Base-by-base conservation (phyloP, 1,140 invertebrate genomes). In the Micrasema minimum region DNA sequence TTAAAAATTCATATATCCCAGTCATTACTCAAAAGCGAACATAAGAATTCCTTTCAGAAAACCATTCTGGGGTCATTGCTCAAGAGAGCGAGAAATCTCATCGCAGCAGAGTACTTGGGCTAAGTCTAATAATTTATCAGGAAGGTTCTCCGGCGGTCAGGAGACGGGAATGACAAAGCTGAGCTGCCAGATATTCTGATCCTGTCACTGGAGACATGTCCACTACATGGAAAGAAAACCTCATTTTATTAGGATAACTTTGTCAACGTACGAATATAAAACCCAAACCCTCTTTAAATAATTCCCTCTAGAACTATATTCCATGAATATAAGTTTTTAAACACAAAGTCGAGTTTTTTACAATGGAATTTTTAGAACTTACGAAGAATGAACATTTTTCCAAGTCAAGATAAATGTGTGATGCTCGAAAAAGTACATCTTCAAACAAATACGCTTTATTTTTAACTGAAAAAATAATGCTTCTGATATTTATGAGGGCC, bases 101-200 rank as follows among this genome's bases (percentile, higher is more conserved):
- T 57, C 18, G 53, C n/a, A 31, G 31, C 14, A 35, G 37, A 31
- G 26, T 18, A 57, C 53, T 57, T 20, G 53, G 31, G 23, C 12
- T 45, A 57, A 57, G 53, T 57, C 53, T 16, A 35, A 57, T 57
- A 57, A 57, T 57, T 57, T 57, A 57, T 57, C 53, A 57, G 53
- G 53, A 10, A 6, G n/a, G 51, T 55, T 37, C n/a, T 35, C 7
- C 50, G 12, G 50, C 50, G 18, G 18, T 12, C 12, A n/a, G 50
- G 18, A 22, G 53, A 57, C 37, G n/a, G 26, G 26, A n/a, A n/a
- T 57, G 53, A 57, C 53, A 37, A 57, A 57, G 31, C 53, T 57
- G n/a, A n/a, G 26, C 26, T 37, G 26, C 14, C 53, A 37, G 53
- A 37, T 18, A 14, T 14, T 31, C 6, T n/a, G 26, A 57, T 51